Base-by-base conservation (phyloP, 2,113 vertebrate genomes). In the Chloropsis hardwickii region DNA sequence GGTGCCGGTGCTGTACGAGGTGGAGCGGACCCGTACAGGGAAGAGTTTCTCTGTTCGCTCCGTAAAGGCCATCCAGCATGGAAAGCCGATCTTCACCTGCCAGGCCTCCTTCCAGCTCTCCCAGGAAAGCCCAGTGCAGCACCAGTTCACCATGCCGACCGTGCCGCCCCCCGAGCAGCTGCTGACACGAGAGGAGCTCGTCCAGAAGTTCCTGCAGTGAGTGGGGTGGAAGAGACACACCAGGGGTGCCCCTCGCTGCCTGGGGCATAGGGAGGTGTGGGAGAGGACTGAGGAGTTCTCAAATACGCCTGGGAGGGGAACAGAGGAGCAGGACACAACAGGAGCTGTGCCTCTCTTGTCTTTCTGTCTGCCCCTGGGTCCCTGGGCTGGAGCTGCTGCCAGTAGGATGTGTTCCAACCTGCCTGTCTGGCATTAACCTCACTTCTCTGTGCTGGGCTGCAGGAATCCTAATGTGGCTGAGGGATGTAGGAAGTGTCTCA, bases 71-170 rank as follows among this genome's bases (percentile, higher is more conserved):
- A 95, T 99, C 84, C 99, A 99, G 94, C 98, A 99, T 0, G 99
- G 99, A n/a, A 95, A 98, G 73, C 98, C 99, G 0, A 99, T 99
- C 86, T 97, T 99, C 73, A 99, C 97, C 95, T 99, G 98, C 94
- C 99, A 99, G 88, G 98, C 98, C 3, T 99, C 99, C 83, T 99
- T 99, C 97, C 99, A 99, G 74, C 92, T 87, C 88, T 69, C 53
- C 21, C 99, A 99, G 98, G 93, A 89, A 12, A 99, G 99, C 90
- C 99, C 98, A 0, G 15, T 99, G 45, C 96, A 98, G 95, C 98
- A 99, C 95, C 99, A 99, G 98, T 99, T 99, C 97, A 98, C 97
- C 94, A 99, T 99, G 99, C 99, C 99, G 0, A 14, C 82, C 0
- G 99, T 99, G n/a, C 98, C 99, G 0, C 97, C 56, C 2, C 99